Base-by-base conservation (phyloP, 2,797 vertebrate species). In the Danio kyathit region DNA sequence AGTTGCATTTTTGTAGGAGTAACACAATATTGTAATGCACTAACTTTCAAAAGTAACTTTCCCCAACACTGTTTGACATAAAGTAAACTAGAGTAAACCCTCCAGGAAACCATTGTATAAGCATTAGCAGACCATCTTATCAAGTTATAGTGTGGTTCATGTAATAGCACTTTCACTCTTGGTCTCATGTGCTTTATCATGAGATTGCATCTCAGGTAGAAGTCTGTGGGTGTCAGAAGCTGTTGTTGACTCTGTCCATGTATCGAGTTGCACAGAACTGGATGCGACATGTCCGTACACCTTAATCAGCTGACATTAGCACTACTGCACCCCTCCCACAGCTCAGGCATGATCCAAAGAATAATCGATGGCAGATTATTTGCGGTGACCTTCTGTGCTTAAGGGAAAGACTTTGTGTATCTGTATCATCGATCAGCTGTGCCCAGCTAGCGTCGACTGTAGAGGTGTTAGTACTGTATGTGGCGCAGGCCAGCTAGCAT, bases 361-460 rank as follows among this genome's bases (percentile, higher is more conserved):
- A 79, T 74, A 66, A 84, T 84, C 77, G 16, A 79, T 83, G 72
- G 21, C 19, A 63, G 48, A 84, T 88, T 86, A 85, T 79, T 73
- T 72, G 48, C 48, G 14, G 61, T 74, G 61, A 72, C 70, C 74
- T 41, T 74, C 17, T 75, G 64, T 52, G 77, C 19, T 80, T 79
- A 60, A 57, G 82, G 40, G 74, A 80, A 61, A 41, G 11, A 69
- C 49, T 74, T 77, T 81, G 9, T 6, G 63, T 69, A 75, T 79
- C 71, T 38, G 56, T 69, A n/a, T 41, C 73, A 80, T 82, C 65
- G 83, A 82, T 83, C 77, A 73, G 41, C 44, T 13, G 6, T 69
- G 17, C 19, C 54, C 43, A 5, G 51, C 43, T 21, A 65, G 74
- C n/a, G 3, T n/a, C 14, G 79, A 67, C 59, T 7, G 6, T 14